Evolutionary conservation across 2,113 vertebrate genomes (phyloP).

Genomic region (Zapus hudsonius): DNA sequence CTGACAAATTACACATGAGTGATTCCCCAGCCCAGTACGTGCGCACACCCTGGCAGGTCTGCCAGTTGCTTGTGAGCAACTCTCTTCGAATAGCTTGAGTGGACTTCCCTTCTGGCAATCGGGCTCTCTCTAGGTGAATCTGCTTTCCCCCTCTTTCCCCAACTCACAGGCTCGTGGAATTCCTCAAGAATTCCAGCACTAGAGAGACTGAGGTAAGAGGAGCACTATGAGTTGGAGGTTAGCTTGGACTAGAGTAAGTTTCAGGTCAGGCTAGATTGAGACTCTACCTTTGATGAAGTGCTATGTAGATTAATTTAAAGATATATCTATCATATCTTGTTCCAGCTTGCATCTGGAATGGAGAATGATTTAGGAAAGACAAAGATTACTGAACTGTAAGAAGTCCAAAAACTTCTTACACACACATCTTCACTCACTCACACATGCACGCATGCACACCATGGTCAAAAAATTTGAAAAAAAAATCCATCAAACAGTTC

Average conservation of each 20-base stretch:
- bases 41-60: background rate
- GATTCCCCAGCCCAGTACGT: conserved; percentile 61
- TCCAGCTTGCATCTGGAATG: background rate
- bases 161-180: background rate
- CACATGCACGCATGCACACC: background rate
- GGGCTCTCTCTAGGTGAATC: background rate
- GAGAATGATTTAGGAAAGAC: background rate
- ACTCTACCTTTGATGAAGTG: background rate
- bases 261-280: too few species aligned
- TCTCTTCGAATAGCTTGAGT: background rate
- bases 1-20: conserved; percentile 78
- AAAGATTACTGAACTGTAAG: background rate
- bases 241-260: too few species aligned
- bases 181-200: background rate
- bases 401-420: background rate
- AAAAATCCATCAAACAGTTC: background rate
- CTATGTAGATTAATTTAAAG: background rate
- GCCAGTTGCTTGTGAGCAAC: background rate
- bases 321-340: background rate
- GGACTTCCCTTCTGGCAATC: background rate
- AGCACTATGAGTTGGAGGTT: too few species aligned
- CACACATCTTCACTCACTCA: background rate
- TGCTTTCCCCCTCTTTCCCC: background rate
- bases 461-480: background rate
- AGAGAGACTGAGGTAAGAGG: too few species aligned